Evolutionary conservation across 2,888 invertebrate species (phyloP), one percentile per base, ranked within the genome.

Genomic region (Falcaria lacertinaria): DNA sequence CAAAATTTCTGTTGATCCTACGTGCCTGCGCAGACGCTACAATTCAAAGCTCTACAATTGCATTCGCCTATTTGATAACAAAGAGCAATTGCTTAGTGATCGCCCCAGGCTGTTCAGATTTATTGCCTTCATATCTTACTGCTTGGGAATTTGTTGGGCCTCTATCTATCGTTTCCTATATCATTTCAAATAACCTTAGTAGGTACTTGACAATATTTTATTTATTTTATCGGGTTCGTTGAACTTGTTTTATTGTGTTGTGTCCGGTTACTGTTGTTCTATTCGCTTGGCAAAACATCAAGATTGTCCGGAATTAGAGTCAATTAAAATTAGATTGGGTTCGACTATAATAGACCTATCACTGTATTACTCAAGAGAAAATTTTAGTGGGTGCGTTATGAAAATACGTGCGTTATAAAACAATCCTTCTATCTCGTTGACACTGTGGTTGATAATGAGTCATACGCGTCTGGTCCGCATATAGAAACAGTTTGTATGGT

Each of bases 201-300:
- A 47, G 39, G 34, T 22, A 39, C 35, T 25, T n/a, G 33, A 37
- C 40, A 37, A 40, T 40, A 45, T 48, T 50, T 7, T 28, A 28
- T 28, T 11, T 3, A 43, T 54, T 49, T 50, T 52, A 60, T 60
- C 33, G 54, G 52, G 74, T 71, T 71, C 73, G 64, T 64, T 64
- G 69, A 63, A 69, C 74, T 60, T 56, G 50, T 54, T 62, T 44
- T 65, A 61, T 64, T 60, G 58, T 68, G 57, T 65, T 62, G 52
- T 55, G 54, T 47, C 41, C 54, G 8, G 15, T 14, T 25, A 37
- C 52, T 42, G 44, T 48, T 50, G 48, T 62, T 47, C 53, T 48
- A 57, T 64, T 63, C 51, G 58, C 60, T 74, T 76, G 74, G 74
- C 70, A 68, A 65, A 60, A 62, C 52, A 57, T 76, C 69, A 73